Base-by-base conservation (phyloP, 2,888 invertebrate species). In the Molanna angustata region DNA sequence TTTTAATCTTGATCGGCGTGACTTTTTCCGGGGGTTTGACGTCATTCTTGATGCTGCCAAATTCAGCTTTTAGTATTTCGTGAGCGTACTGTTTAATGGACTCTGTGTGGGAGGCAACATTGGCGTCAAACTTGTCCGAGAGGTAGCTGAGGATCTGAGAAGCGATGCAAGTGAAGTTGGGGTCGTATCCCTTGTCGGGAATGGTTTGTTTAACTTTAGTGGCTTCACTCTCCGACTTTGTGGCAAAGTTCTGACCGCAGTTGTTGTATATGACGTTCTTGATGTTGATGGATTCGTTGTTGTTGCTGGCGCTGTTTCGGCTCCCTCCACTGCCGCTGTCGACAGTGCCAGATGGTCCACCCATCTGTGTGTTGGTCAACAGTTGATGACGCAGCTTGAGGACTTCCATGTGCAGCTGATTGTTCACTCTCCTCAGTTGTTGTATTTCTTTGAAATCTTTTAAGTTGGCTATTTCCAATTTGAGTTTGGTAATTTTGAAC, bases 201-300 rank as follows among this genome's bases (percentile, higher is more conserved):
- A 32, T 33, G 2, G 14, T 33, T 6, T 27, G 14, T 4, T 32
- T 31, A 6, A 11, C 14, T 31, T 22, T 9, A 31, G 43, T 3
- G 6, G 4, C 2, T 43, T 27, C 4, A 11, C 17, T 43, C 7
- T 27, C 9, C 3, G 22, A 19, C 3, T 7, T 14, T 11, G 21
- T 13, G 7, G 32, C 48, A 21, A 27, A 40, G n/a, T 32, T 41
- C 27, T 50, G 50, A 1, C 21, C 43, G 19, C 50, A 50, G 17
- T 50, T 50, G 37, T 50, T 50, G 50, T 50, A 50, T 6, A 50
- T 50, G 14, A 50, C 43, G 21, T 50, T 50, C 18, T 32, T 50
- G 13, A 50, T 50, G 22, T 50, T 50, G 6, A 50, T 50, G 2
- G 50, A 43, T 6, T 50, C 50, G 4, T 43, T 50, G n/a, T 42